A percentile compares a stretch with the other conserved stretches of the same genome.
Conservation (phyloP, 64 coral and sea anemone genomes). For the Astreopora myriophthalma region DNA sequence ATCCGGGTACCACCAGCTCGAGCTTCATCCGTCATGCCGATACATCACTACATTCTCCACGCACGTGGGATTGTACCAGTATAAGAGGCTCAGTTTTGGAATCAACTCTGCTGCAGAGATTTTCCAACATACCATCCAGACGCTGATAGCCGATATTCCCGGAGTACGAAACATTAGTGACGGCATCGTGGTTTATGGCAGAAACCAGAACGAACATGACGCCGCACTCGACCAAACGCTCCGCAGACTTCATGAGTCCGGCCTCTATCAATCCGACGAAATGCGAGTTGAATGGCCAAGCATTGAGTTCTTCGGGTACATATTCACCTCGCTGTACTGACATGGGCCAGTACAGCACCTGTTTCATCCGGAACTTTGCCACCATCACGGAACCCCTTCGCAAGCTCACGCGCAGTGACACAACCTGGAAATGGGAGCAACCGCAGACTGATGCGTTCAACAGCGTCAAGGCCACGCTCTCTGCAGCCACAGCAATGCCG, state of each 20-base stretch:
- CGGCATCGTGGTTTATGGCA: conserved; percentile 21
- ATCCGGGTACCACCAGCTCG: no score
- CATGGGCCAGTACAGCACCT: conserved; percentile 21
- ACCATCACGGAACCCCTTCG: conserved; percentile 33
- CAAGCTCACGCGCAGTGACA: conserved; percentile 19
- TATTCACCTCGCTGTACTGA: neutral
- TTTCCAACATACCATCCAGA: conserved; percentile 52
- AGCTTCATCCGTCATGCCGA: conserved; percentile 2
- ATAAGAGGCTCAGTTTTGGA: conserved; percentile 26
- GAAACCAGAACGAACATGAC: conserved; percentile 37
- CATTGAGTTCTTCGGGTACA: conserved; percentile 48
- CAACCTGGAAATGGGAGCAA: conserved; percentile 21
- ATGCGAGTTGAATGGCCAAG: conserved; percentile 27
- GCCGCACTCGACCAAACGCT: conserved; percentile 18
- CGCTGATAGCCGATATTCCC: conserved; percentile 54
- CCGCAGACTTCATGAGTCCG: neutral
- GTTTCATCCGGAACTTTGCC: conserved; percentile 37
- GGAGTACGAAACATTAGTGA: conserved; percentile 53
- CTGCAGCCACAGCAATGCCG: neutral
- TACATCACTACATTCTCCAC: conserved; percentile 45
- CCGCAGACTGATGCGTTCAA: conserved; percentile 30
- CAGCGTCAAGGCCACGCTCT: conserved; percentile 21
- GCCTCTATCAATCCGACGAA: conserved; percentile 38
- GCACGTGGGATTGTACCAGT: conserved; percentile 28
- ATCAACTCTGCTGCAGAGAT: conserved; percentile 47